A percentile compares a stretch with the other conserved stretches of the same genome.
phyloP scores from a whole-genome alignment of 2,113 vertebrate genomes.

The Aptenodytes patagonicus region DNA sequence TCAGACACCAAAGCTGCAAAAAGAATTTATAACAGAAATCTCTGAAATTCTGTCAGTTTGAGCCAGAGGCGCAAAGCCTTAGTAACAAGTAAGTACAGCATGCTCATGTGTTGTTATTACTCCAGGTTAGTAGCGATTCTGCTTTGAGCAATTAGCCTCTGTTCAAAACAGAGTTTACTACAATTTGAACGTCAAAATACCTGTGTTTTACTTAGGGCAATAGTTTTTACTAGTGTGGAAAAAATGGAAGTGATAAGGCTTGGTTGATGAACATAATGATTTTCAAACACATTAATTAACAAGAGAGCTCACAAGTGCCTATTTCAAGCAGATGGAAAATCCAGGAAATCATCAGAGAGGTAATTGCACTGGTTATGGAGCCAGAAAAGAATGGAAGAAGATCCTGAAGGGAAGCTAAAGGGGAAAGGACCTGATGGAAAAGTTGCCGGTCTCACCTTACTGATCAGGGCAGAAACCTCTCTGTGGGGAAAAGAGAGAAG shows the following conservation, averaged over 20 bases:
- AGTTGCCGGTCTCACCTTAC: background rate
- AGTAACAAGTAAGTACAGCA: background rate
- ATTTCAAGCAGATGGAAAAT: conserved; percentile 55
- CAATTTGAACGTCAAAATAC: background rate
- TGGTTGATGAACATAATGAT: conserved; percentile 54
- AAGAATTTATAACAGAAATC: background rate
- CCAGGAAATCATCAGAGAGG: conserved; percentile 47
- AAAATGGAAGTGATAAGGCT: conserved; percentile 29
- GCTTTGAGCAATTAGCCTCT: background rate
- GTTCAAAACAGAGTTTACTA: background rate
- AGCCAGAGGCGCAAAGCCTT: background rate
- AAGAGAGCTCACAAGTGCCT: conserved; percentile 47
- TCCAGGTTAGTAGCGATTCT: background rate
- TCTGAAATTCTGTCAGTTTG: background rate
- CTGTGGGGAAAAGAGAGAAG: background rate
- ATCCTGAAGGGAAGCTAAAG: conserved; percentile 44
- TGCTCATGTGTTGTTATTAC: background rate
- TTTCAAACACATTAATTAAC: conserved; percentile 62
- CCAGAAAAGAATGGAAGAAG: conserved; percentile 19
- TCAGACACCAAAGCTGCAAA: background rate
- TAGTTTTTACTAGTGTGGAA: background rate
- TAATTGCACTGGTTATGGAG: conserved; percentile 43
- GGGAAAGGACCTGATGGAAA: conserved; percentile 2
- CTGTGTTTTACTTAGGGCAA: conserved; percentile 13
- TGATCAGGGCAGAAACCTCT: conserved; percentile 10